phyloP scores from a whole-genome alignment of 2,113 vertebrate genomes.

The Oreochromis niloticus region DNA sequence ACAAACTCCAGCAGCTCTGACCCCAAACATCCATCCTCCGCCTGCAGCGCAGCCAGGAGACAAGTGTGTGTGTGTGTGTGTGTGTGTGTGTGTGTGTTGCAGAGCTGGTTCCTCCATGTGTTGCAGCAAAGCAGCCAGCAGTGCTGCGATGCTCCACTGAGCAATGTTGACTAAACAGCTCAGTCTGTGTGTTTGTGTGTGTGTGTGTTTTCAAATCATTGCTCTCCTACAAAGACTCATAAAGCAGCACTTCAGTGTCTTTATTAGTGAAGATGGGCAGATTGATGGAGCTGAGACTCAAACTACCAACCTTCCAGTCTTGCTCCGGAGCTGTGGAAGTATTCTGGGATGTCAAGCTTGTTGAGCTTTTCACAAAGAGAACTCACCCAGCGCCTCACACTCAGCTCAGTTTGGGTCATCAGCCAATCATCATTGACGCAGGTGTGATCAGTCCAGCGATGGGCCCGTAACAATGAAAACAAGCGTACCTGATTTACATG shows the following conservation, averaged over 20 bases:
- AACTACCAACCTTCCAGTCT: background rate
- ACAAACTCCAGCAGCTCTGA: conserved; percentile 6
- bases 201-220: background rate
- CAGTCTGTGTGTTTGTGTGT: background rate
- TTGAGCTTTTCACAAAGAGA: background rate
- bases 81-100: background rate
- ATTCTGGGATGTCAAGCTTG: background rate
- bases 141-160: background rate
- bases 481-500: background rate
- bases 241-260: background rate
- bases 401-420: background rate
- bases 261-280: background rate
- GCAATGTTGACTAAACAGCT: background rate
- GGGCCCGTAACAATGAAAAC: background rate
- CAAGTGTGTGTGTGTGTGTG: background rate
- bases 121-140: background rate
- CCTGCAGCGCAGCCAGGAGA: background rate
- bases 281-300: background rate
- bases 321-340: background rate
- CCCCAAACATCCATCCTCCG: background rate
- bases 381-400: background rate
- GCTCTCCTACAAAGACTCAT: background rate
- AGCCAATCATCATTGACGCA: background rate
- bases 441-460: background rate
- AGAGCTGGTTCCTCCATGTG: background rate